Percentiles rank a stretch among this genome's conserved stretches.
Evolutionary conservation across 2,888 invertebrate genomes (phyloP).

Genomic region (Coelopa pilipes): DNA sequence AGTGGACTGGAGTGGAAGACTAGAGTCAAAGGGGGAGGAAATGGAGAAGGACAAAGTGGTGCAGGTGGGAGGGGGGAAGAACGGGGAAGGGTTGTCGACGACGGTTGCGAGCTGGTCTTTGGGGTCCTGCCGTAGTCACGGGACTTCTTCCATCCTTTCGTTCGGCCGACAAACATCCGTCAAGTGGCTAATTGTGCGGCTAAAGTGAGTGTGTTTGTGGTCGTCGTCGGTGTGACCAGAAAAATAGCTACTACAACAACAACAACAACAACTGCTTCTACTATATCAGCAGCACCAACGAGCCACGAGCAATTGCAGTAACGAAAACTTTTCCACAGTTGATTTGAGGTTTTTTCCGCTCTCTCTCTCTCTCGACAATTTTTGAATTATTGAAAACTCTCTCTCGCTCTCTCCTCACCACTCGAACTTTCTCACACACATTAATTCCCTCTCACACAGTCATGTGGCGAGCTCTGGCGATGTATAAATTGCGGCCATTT

Average conservation of each 20-base stretch:
- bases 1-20: background rate
- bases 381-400: conserved; percentile 28
- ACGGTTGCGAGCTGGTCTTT: background rate
- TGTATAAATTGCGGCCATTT: conserved; percentile 34
- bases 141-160: background rate
- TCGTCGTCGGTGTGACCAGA: background rate
- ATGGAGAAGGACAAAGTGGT: background rate
- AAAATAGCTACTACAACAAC: conserved; percentile 1
- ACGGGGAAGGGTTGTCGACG: background rate
- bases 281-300: conserved; percentile 8
- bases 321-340: too few relatives aligned
- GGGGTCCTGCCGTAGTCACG: background rate
- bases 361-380: background rate
- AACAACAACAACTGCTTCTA: background rate
- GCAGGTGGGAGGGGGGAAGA: background rate
- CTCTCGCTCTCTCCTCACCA: background rate
- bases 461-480: too few relatives aligned
- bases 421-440: conserved; percentile 8
- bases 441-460: background rate
- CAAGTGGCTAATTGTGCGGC: conserved; percentile 34
- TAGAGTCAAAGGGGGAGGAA: background rate
- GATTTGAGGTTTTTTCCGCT: background rate
- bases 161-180: conserved; percentile 16
- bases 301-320: background rate
- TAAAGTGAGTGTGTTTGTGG: background rate